A percentile compares a stretch with the other conserved stretches of the same genome.
phyloP scores from a whole-genome alignment of 37 sponge, comb jelly and placozoan species.

The Petrosia ficiformis region DNA sequence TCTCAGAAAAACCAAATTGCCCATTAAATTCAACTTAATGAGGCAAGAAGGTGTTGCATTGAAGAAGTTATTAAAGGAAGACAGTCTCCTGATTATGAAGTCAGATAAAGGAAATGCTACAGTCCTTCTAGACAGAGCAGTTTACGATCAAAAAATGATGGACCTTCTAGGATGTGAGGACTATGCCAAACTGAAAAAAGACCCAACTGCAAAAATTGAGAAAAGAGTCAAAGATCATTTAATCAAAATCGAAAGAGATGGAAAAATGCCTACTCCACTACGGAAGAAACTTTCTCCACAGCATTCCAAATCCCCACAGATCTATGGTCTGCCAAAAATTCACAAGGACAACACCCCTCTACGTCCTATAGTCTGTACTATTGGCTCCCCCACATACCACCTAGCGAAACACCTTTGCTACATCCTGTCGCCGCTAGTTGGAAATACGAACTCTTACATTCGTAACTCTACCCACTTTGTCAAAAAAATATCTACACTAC shows the following conservation, averaged over 20 bases:
- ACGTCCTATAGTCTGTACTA: constrained; percentile 27
- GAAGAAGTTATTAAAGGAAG: neutral
- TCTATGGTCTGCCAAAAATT: constrained; percentile 39
- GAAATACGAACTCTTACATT: neutral
- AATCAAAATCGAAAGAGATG: neutral
- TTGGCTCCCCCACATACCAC: too few relatives aligned
- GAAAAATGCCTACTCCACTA: neutral
- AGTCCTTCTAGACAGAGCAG: neutral
- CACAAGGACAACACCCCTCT: constrained; percentile 20
- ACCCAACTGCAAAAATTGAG: neutral
- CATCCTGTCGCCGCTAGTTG: constrained; percentile 19
- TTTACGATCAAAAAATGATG: neutral
- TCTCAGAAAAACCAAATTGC: too few relatives aligned
- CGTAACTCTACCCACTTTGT: too few relatives aligned
- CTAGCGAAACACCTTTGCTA: constrained; percentile 1
- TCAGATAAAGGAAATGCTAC: constrained; percentile 14
- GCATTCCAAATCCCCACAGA: too few relatives aligned
- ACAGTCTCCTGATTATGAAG: neutral
- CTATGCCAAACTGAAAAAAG: neutral
- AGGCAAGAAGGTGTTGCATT: neutral
- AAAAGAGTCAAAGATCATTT: neutral
- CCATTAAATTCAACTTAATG: neutral
- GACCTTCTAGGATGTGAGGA: neutral
- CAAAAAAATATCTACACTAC: too few relatives aligned
- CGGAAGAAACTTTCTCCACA: neutral